Evolutionary conservation across 2,888 invertebrate genomes (phyloP).

Genomic region (Zelleria hepariella): DNA sequence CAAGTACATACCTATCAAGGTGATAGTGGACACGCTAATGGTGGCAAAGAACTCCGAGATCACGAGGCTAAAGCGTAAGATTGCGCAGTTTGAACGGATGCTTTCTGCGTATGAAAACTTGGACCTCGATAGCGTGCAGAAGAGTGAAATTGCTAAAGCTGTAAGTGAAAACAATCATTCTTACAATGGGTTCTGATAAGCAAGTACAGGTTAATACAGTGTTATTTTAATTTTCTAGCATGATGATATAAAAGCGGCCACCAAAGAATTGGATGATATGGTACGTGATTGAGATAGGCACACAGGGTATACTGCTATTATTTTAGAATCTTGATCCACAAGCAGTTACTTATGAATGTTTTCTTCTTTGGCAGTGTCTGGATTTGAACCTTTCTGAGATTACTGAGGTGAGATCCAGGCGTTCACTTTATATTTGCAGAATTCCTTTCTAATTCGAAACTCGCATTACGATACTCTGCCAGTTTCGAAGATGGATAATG

Average conservation of each 20-base stretch:
- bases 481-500: no score
- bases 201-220: background rate
- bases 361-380: slow-evolving; percentile 41
- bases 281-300: slow-evolving; percentile 34
- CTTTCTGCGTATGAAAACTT: slow-evolving; percentile 52
- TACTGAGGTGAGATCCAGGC: slow-evolving; percentile 49
- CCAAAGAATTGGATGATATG: slow-evolving; percentile 54
- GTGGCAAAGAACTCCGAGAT: slow-evolving; percentile 66
- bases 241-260: slow-evolving; percentile 53
- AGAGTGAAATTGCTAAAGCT: slow-evolving; percentile 53
- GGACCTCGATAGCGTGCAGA: slow-evolving; percentile 55
- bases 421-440: background rate
- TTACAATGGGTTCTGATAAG: background rate
- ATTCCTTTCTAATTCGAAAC: background rate
- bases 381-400: slow-evolving; percentile 53
- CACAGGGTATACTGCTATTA: no score
- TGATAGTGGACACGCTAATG: slow-evolving; percentile 58
- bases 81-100: slow-evolving; percentile 60
- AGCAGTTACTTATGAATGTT: background rate
- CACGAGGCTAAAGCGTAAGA: slow-evolving; percentile 51
- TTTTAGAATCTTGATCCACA: no score
- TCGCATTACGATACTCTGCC: no score
- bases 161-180: slow-evolving; percentile 27
- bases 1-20: slow-evolving; percentile 55
- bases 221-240: slow-evolving; percentile 29